phyloP scores from a whole-genome alignment of 1,140 invertebrate species.

The Apolygus lucorum region DNA sequence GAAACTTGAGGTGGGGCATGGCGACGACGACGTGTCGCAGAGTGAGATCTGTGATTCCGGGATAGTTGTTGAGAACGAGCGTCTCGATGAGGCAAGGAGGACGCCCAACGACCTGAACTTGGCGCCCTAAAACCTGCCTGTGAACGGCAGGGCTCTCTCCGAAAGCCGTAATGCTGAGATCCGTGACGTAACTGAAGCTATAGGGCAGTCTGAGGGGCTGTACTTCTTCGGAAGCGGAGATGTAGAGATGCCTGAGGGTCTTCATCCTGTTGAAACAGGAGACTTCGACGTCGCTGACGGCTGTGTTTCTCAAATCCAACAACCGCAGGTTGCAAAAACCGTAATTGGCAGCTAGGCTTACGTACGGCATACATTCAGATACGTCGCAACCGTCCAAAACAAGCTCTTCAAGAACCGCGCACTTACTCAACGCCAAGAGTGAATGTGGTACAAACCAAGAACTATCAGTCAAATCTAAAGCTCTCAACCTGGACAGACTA shows the following conservation, averaged over 20 bases:
- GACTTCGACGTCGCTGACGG: conserved; percentile 56
- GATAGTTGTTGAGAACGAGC: conserved; percentile 48
- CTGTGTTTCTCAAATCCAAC: conserved; percentile 54
- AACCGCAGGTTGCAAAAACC: conserved; percentile 54
- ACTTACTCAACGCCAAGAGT: conserved; percentile 59
- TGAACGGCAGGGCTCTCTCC: not conserved
- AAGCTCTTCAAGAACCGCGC: conserved; percentile 49
- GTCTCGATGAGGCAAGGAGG: conserved; percentile 31
- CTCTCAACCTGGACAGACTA: conserved; percentile 47
- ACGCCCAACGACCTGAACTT: not conserved
- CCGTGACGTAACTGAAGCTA: conserved; percentile 23
- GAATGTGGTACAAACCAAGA: conserved; percentile 61
- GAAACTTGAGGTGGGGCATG: conserved; percentile 46
- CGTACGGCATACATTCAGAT: conserved; percentile 62
- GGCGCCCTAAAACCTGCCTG: not conserved
- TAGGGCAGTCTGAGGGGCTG: not conserved
- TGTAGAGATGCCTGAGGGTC: conserved; percentile 50
- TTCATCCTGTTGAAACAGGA: conserved; percentile 53
- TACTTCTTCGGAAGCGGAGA: conserved; percentile 43
- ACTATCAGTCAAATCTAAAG: conserved; percentile 56
- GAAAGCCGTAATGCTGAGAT: conserved; percentile 27
- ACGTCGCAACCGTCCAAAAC: conserved; percentile 53
- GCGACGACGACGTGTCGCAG: conserved; percentile 50
- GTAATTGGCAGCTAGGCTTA: conserved; percentile 58
- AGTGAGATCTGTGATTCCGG: conserved; percentile 52